These are phyloP conservation scores for Apistogramma diplotaenia DNA, from an alignment of 2,113 vertebrate genomes.

Conservation along the genomic window DNA sequence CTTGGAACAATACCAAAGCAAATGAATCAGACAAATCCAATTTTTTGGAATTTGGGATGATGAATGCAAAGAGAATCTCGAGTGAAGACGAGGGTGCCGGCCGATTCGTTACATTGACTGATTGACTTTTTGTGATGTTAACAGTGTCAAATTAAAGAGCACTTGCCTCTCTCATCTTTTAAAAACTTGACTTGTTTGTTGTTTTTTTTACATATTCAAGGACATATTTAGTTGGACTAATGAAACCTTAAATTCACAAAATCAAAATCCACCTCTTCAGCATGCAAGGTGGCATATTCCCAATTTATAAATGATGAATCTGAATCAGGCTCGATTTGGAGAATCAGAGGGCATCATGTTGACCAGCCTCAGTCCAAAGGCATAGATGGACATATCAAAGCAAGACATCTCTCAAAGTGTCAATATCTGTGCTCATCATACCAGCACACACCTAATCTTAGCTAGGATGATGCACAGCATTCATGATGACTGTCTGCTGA, in stretches of 20 bases:
- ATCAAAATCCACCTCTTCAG: conserved; percentile 37
- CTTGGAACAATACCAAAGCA: conserved; percentile 7
- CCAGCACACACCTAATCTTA: conserved; percentile 9
- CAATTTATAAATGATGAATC: conserved; percentile 69
- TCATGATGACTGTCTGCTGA: conserved; percentile 41
- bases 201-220: neutral
- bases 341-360: conserved; percentile 56
- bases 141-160: neutral
- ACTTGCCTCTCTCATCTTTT: neutral
- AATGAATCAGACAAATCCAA: conserved; percentile 15
- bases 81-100: conserved; percentile 18
- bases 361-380: conserved; percentile 62
- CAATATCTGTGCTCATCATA: conserved; percentile 60
- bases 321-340: conserved; percentile 60
- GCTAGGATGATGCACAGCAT: conserved; percentile 34
- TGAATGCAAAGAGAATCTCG: conserved; percentile 3
- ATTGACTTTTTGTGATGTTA: conserved; percentile 1
- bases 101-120: conserved; percentile 14
- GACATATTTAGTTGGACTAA: conserved; percentile 37
- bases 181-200: neutral
- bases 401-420: conserved; percentile 61
- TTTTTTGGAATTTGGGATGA: conserved; percentile 13
- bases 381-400: conserved; percentile 70
- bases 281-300: conserved; percentile 60
- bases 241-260: conserved; percentile 45